Evolutionary conservation across 2,113 vertebrate genomes (phyloP).

Genomic region (Cynopterus brachyotis): DNA sequence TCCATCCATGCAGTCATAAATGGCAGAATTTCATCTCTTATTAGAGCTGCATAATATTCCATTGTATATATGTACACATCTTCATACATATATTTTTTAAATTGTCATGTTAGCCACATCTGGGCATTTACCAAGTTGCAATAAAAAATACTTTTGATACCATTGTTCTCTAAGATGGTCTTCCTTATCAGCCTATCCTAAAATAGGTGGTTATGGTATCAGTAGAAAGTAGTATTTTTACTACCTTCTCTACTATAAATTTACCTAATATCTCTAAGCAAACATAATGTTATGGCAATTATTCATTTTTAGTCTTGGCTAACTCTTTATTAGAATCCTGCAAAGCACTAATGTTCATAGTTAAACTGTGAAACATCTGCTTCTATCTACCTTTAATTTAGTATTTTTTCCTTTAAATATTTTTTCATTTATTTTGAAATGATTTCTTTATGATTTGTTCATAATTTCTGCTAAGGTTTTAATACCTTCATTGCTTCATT

Average conservation of each 20-base stretch:
- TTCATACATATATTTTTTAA: neutral
- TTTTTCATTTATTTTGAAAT: neutral
- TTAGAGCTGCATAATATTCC: no score
- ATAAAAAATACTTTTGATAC: neutral
- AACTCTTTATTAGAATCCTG: neutral
- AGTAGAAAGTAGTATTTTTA: neutral
- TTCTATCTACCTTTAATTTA: neutral
- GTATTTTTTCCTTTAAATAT: neutral
- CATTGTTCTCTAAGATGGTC: neutral
- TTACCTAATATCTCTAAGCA: neutral
- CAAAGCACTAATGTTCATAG: neutral
- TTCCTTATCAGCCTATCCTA: neutral
- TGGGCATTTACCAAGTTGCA: neutral
- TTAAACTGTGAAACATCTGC: neutral
- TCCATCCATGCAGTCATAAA: no score
- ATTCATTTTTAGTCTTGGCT: neutral
- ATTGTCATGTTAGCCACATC: neutral
- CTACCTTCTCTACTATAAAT: neutral
- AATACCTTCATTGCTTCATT: neutral
- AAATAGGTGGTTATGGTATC: neutral
- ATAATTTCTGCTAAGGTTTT: neutral
- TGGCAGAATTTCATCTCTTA: no score
- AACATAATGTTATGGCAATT: neutral
- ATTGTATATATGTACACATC: no score
- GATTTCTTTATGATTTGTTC: neutral